These are phyloP conservation scores for Turritopsis dohrnii DNA, from an alignment of 30 jellyfish, hydroid and myxozoan species.

Conservation along the genomic window DNA sequence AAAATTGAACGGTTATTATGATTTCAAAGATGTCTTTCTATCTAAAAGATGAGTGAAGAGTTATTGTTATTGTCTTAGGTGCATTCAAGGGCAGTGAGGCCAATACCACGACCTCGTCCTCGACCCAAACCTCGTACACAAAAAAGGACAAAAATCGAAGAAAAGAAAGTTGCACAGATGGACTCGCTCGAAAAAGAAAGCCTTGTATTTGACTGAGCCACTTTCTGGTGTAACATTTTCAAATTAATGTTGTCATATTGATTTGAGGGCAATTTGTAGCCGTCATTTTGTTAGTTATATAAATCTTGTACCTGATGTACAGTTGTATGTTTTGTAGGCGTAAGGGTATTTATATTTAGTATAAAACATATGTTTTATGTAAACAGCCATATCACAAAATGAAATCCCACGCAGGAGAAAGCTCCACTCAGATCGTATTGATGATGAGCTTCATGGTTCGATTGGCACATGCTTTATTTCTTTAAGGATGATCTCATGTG, in stretches of 20 bases:
- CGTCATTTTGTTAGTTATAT: background rate
- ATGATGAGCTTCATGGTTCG: no score
- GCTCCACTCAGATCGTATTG: no score
- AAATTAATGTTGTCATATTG: background rate
- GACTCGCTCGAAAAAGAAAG: background rate
- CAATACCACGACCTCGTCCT: slow-evolving; percentile 10
- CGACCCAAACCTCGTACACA: background rate
- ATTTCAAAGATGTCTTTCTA: no score
- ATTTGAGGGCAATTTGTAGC: background rate
- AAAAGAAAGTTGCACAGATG: background rate
- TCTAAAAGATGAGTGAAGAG: no score
- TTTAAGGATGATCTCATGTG: no score
- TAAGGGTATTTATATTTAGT: background rate
- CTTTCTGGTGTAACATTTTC: background rate
- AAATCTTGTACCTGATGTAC: background rate
- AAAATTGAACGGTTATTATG: no score
- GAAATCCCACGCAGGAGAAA: no score
- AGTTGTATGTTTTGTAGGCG: background rate
- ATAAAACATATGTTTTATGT: background rate
- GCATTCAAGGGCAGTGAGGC: slow-evolving; percentile 4
- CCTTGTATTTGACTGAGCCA: background rate
- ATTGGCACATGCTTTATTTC: no score
- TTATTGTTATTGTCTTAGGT: background rate
- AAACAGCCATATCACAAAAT: no score
- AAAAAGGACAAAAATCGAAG: background rate